Base-by-base conservation (phyloP, 2,888 invertebrate genomes). In the Synanthedon myopaeformis region DNA sequence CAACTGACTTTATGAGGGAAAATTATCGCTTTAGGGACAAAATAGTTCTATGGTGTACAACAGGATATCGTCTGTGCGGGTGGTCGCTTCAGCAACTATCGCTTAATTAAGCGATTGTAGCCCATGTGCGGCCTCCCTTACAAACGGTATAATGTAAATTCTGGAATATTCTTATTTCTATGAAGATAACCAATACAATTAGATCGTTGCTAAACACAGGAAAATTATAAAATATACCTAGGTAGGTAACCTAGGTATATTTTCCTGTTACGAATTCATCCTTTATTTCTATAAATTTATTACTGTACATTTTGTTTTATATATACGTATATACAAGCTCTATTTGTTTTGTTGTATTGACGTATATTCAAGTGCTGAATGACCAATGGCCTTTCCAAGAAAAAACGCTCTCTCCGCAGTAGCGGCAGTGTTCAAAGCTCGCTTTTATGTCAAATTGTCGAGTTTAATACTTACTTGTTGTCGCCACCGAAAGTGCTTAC, bases 381-480 rank as follows among this genome's bases (percentile, higher is more conserved):
- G 45, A 14, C 45, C 8, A 13, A 14, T 45, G 45, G 45, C 4
- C 54, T 72, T 79, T 79, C 78, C 71, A 66, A 72, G 82, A 82
- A 84, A 45, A 72, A 71, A 68, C 66, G 82, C 84, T 83, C 83
- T 83, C 83, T 78, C 82, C 67, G 59, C 66, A 64, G 60, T 65
- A 70, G 65, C 75, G 69, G 71, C 69, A 62, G 62, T 59, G 62
- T 65, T 74, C 72, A 73, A 75, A 74, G 73, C 45, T 45, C n/a
- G 45, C 45, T 45, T 45, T 45, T 45, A 45, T 45, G 13, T 45
- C 45, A 45, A 45, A n/a, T 45, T 45, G 45, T 45, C 45, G 45
- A 14, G 45, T 45, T 45, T 45, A 35, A 35, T 45, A 45, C 45
- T n/a, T 42, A n/a, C 12, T 45, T 14, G 14, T 45, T 45, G 45